A percentile compares a stretch with the other conserved stretches of the same genome.
phyloP scores from a whole-genome alignment of 2,888 invertebrate genomes.

The Acronicta alni region DNA sequence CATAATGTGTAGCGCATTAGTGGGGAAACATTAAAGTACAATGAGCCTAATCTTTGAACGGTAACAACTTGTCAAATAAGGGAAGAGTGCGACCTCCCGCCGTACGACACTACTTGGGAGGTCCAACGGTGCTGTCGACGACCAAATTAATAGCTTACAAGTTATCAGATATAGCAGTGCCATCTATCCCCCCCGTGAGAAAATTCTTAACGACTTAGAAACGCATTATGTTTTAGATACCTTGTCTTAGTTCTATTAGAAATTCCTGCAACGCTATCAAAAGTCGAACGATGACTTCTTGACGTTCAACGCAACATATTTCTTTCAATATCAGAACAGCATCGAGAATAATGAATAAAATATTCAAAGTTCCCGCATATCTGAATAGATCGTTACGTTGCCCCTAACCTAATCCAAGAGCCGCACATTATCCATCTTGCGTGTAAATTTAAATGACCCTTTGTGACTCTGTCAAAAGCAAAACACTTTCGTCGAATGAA shows the following conservation, averaged over 20 bases:
- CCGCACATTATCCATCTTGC: slow-evolving; percentile 64
- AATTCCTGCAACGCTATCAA: slow-evolving; percentile 49
- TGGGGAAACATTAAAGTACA: slow-evolving; percentile 57
- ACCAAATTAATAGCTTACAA: slow-evolving; percentile 79
- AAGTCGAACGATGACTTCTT: slow-evolving; percentile 60
- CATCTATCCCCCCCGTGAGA: slow-evolving; percentile 69
- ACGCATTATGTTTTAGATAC: slow-evolving; percentile 48
- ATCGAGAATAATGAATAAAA: slow-evolving; percentile 72
- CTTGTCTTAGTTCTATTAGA: slow-evolving; percentile 43
- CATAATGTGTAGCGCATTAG: slow-evolving; percentile 55
- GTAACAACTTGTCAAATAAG: slow-evolving; percentile 72
- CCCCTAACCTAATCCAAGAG: slow-evolving; percentile 57
- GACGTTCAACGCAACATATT: slow-evolving; percentile 56
- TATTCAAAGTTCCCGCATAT: slow-evolving; percentile 70
- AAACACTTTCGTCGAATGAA: slow-evolving; percentile 35
- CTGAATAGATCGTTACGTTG: slow-evolving; percentile 80
- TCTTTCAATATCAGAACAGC: slow-evolving; percentile 60
- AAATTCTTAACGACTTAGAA: slow-evolving; percentile 58
- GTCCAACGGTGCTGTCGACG: slow-evolving; percentile 67
- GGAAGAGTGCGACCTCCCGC: slow-evolving; percentile 68
- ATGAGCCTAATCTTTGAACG: slow-evolving; percentile 72
- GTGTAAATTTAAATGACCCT: slow-evolving; percentile 71
- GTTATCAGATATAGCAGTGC: slow-evolving; percentile 64
- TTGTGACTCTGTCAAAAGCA: slow-evolving; percentile 64
- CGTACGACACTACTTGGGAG: slow-evolving; percentile 76